phyloP scores from a whole-genome alignment of 1,140 invertebrate species.

The Drosophila lacertosa region DNA sequence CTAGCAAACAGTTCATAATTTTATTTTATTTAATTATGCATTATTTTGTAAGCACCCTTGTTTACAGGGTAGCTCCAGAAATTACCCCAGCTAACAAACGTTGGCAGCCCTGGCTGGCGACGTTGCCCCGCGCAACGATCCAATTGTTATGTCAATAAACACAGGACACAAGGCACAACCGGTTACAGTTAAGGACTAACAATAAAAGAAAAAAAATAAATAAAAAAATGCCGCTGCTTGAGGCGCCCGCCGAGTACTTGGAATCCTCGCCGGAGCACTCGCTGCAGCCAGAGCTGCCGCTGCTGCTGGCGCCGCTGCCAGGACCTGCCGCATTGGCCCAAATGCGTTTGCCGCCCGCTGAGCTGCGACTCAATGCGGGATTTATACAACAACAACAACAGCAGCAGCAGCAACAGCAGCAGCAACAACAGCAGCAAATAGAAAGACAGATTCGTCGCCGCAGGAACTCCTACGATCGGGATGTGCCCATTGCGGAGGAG shows the following conservation, averaged over 20 bases:
- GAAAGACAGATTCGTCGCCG: constrained; percentile 52
- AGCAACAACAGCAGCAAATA: constrained; percentile 27
- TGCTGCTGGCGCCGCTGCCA: constrained; percentile 53
- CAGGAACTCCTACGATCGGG: constrained; percentile 69
- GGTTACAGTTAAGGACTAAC: background rate
- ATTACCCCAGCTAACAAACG: background rate
- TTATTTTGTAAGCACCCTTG: too few species aligned
- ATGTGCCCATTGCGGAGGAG: constrained; percentile 65
- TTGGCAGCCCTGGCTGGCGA: constrained; percentile 14
- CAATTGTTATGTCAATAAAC: constrained; percentile 56
- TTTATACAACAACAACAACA: constrained; percentile 36
- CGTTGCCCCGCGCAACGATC: constrained; percentile 27
- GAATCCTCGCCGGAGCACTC: constrained; percentile 73
- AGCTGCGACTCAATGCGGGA: constrained; percentile 28
- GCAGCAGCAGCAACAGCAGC: constrained; percentile 45
- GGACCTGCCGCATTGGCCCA: constrained; percentile 66
- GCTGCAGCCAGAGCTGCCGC: constrained; percentile 63
- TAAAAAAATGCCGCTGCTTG: constrained; percentile 63
- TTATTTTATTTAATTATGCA: too few species aligned
- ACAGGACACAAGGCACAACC: constrained; percentile 28
- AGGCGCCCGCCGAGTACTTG: constrained; percentile 68
- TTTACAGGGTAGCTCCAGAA: too few species aligned
- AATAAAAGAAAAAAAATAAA: background rate
- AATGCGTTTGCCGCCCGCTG: constrained; percentile 55
- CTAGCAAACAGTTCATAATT: too few species aligned